Base-by-base conservation (phyloP, 2,113 vertebrate genomes). In the Morone chrysops region DNA sequence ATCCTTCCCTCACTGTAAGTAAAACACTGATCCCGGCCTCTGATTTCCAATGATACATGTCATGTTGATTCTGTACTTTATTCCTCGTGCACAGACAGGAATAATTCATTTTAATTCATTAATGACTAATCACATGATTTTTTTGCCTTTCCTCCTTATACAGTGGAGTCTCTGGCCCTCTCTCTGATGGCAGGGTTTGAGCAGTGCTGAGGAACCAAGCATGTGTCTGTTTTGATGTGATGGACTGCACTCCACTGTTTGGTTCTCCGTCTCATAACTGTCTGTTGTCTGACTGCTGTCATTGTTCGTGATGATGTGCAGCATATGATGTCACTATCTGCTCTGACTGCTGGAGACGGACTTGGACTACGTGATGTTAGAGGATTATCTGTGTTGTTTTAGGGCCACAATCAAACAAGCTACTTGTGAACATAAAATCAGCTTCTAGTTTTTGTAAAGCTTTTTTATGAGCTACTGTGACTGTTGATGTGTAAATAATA, bases 101-200 rank as follows among this genome's bases (percentile, higher is more conserved):
- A 12, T 61, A 5, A 20, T 57, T 0, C 48, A 71, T 20, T 31
- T 31, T 31, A 31, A 31, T 31, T 31, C 2, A 31, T 31, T 31
- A 18, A 6, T 11, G 25, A 17, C 1, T 59, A 47, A 57, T 60
- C 0, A 4, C 4, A 0, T 65, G 40, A n/a, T 65, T 63, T 17
- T 69, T 59, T 16, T 76, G 17, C 50, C 47, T 80, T 6, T 81
- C 57, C 38, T 65, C 0, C 86, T 25, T 53, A 9, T n/a, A 9
- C 95, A 99, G 98, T 99, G 97, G 98, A 99, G 88, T 99, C 98
- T 87, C 94, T 99, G 73, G 97, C 98, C 11, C 95, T 99, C 47
- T 99, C 98, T 6, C 95, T 99, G 83, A 99, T 99, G 97, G 98
- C 98, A 10, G 98, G 98, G 51, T 98, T 99, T 89, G 97, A 99